Percentiles rank a stretch among this genome's conserved stretches.
phyloP scores from a whole-genome alignment of 2,888 invertebrate species.

The Oscheius sp. region DNA sequence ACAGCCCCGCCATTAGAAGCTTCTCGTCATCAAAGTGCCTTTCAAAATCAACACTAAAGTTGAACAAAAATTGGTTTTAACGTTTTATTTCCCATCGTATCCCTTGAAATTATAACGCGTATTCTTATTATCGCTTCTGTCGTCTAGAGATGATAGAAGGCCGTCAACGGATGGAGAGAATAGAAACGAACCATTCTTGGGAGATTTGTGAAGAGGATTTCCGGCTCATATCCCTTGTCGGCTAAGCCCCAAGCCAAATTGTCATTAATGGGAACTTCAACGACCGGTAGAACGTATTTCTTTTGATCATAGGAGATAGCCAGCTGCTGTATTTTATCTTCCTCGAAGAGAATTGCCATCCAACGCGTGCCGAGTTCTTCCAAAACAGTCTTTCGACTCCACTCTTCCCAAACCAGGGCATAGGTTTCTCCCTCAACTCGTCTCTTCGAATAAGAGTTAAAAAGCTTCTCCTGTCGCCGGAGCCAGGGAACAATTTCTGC shows the following conservation, averaged over 20 bases:
- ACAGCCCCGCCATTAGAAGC: constrained; percentile 27
- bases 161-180: not conserved
- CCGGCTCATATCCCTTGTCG: not conserved
- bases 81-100: constrained; percentile 4
- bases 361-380: not conserved
- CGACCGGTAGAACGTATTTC: not conserved
- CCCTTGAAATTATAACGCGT: not conserved
- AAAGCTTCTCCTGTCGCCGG: too few relatives aligned
- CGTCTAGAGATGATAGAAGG: not conserved
- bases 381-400: not conserved
- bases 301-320: not conserved
- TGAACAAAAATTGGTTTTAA: not conserved
- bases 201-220: not conserved
- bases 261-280: not conserved
- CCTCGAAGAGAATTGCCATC: not conserved
- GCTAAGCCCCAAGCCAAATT: not conserved
- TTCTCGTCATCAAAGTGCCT: not conserved
- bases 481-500: too few relatives aligned
- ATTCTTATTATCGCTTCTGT: not conserved
- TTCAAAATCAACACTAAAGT: not conserved
- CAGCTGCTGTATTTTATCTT: not conserved
- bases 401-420: not conserved
- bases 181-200: not conserved
- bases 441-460: too few relatives aligned
- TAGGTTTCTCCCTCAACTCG: not conserved